Conservation (phyloP, 92 coral and sea anemone genomes). For the Zoanthus solanderi region DNA sequence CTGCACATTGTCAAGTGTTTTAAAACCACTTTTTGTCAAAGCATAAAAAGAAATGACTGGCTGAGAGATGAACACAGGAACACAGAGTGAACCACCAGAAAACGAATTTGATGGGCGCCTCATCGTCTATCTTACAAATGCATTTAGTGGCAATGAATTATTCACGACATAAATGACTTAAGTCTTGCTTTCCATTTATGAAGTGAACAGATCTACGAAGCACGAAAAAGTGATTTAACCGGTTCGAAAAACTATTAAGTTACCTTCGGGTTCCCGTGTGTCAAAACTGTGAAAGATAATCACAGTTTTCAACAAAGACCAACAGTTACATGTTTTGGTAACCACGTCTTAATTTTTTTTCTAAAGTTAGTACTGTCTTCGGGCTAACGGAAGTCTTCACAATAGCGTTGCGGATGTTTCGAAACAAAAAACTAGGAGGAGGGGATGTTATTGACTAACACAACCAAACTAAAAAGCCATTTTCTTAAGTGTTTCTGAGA, state of each 20-base stretch:
- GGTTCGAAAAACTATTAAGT: not conserved
- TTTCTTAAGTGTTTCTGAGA: slow-evolving; percentile 26
- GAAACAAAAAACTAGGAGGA: not conserved
- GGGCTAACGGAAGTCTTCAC: not conserved
- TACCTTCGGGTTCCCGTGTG: not conserved
- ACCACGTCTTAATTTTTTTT: not conserved
- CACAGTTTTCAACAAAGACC: slow-evolving; percentile 3
- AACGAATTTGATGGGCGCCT: slow-evolving; percentile 34
- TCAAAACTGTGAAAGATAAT: not conserved
- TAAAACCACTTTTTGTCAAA: not conserved
- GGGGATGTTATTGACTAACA: not conserved
- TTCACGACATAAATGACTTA: slow-evolving; percentile 20
- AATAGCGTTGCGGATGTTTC: not conserved
- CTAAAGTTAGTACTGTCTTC: not conserved
- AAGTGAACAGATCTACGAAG: not conserved
- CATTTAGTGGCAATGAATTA: slow-evolving; percentile 24
- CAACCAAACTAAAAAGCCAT: not conserved
- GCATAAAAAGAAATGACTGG: not conserved
- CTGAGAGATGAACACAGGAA: not conserved
- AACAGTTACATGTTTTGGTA: not conserved
- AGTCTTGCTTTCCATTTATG: not conserved
- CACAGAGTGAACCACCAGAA: not conserved
- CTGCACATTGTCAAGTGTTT: not conserved
- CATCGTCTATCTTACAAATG: slow-evolving; percentile 8
- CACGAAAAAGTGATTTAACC: slow-evolving; percentile 1